phyloP scores from a whole-genome alignment of 1,140 invertebrate genomes.

The Achroia grisella region DNA sequence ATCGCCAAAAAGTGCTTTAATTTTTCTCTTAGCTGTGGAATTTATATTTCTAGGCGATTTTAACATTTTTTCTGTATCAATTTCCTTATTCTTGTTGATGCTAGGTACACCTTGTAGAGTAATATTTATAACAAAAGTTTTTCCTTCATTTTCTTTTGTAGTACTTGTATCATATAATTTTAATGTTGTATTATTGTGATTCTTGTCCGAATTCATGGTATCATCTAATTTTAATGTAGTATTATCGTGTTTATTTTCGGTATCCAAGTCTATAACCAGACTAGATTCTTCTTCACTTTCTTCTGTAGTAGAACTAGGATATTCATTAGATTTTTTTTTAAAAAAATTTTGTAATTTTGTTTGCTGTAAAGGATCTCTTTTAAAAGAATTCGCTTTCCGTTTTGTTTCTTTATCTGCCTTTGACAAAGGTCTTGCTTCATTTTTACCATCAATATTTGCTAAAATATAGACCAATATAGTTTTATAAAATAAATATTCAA shows the following conservation, averaged over 20 bases:
- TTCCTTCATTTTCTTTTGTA: constrained; percentile 18
- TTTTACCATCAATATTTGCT: constrained; percentile 30
- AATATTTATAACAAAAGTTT: constrained; percentile 60
- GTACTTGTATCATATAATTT: constrained; percentile 25
- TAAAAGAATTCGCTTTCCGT: constrained; percentile 60
- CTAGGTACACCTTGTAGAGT: constrained; percentile 53
- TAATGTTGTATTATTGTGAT: constrained; percentile 33
- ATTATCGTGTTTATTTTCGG: constrained; percentile 28
- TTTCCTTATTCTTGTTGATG: constrained; percentile 16
- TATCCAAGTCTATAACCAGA: constrained; percentile 46
- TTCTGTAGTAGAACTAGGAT: constrained; percentile 18
- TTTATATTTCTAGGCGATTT: constrained; percentile 27
- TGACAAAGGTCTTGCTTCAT: constrained; percentile 30
- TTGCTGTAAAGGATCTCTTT: constrained; percentile 52
- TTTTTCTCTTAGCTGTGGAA: constrained; percentile 59
- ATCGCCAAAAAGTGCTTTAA: constrained; percentile 67
- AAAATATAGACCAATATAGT: constrained; percentile 11
- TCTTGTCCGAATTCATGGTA: constrained; percentile 12
- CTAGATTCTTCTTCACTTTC: constrained; percentile 38
- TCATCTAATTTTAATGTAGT: constrained; percentile 46
- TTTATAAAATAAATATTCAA: background rate
- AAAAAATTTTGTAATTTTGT: constrained; percentile 57
- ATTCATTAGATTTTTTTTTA: constrained; percentile 30
- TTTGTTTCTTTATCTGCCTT: constrained; percentile 57
- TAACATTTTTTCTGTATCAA: constrained; percentile 12